phyloP scores from a whole-genome alignment of 2,113 vertebrate species.

The chimpanzee (Pan troglodytes) region NHGRI_mPanTro3-v2.1_pri NC_086015.1:29904501-29905000 shows the following conservation, averaged over 20 bases:
- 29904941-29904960: background rate
- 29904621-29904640: background rate
- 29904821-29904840: background rate
- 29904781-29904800: background rate
- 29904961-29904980: background rate
- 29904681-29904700: background rate
- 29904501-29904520: background rate
- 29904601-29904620: background rate
- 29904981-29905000: background rate
- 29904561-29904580: background rate
- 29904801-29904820: background rate
- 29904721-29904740: background rate
- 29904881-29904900: conserved; percentile 9
- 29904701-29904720: background rate
- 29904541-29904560: background rate
- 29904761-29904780: background rate
- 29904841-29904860: background rate
- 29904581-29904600: background rate
- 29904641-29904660: background rate
- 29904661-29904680: background rate
- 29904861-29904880: conserved; percentile 5
- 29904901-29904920: conserved; percentile 17
- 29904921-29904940: background rate
- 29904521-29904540: background rate
- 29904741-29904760: background rate